These are phyloP conservation scores for Hydrocynus forskahlii DNA, from an alignment of 2,797 vertebrate species.

Conservation along the genomic window DNA sequence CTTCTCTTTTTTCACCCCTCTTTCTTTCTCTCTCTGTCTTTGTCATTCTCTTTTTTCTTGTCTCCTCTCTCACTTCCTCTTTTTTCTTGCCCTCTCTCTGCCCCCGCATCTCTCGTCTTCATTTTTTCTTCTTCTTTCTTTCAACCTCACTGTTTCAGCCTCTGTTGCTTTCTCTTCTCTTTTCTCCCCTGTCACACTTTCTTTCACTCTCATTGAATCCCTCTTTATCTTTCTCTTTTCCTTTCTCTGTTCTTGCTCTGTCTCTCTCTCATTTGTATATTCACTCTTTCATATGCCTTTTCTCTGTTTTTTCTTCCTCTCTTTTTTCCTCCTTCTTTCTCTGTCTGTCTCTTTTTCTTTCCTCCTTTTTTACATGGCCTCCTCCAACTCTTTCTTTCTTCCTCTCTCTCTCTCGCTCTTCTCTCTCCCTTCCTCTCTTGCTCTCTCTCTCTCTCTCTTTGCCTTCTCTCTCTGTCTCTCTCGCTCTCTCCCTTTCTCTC, in stretches of 20 bases:
- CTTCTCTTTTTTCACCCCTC: too few relatives aligned
- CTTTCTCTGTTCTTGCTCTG: too few relatives aligned
- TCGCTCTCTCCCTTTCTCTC: too few relatives aligned
- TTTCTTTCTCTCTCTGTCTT: not conserved
- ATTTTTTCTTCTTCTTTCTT: not conserved
- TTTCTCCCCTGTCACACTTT: not conserved
- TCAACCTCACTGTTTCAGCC: not conserved
- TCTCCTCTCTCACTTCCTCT: not conserved
- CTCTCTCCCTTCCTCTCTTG: not conserved
- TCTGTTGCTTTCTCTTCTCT: too few relatives aligned
- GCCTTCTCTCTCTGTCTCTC: not conserved
- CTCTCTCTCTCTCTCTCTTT: not conserved
- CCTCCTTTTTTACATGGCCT: too few relatives aligned
- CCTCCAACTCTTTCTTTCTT: too few relatives aligned
- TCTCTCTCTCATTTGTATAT: too few relatives aligned
- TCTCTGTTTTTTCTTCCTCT: not conserved
- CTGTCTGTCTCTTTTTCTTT: not conserved
- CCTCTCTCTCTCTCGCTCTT: too few relatives aligned
- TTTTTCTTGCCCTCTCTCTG: not conserved
- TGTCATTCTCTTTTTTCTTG: not conserved
- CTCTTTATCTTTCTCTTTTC: not conserved
- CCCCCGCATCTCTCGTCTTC: not conserved
- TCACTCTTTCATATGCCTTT: too few relatives aligned
- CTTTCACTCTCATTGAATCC: not conserved
- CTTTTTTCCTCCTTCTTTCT: not conserved